Conservation (phyloP, 2,888 invertebrate species). For the Ectropis crepuscularia region DNA sequence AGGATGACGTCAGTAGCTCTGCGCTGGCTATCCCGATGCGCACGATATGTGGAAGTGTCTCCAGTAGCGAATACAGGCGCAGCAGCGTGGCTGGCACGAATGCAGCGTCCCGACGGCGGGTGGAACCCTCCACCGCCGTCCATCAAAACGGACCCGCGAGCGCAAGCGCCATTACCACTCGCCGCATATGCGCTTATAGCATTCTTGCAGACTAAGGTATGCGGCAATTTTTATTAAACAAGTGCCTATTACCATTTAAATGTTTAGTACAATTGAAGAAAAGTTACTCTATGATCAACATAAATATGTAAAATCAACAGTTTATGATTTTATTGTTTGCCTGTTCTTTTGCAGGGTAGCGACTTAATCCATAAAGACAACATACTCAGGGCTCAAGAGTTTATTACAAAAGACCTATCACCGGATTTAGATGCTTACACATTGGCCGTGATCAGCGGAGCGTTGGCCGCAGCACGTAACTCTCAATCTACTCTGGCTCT, state of each 20-base stretch:
- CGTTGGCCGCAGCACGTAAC: slow-evolving; percentile 90
- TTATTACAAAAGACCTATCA: slow-evolving; percentile 87
- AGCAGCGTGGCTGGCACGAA: slow-evolving; percentile 90
- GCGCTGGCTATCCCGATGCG: slow-evolving; percentile 72
- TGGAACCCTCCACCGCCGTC: slow-evolving; percentile 86
- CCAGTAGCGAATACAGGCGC: slow-evolving; percentile 77
- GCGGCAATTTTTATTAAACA: not conserved
- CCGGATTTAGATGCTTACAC: slow-evolving; percentile 88
- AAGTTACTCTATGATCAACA: too few relatives aligned
- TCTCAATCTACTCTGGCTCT: slow-evolving; percentile 86
- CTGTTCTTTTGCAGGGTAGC: slow-evolving; percentile 56
- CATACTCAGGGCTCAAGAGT: slow-evolving; percentile 91
- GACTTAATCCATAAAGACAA: slow-evolving; percentile 85
- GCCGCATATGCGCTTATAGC: slow-evolving; percentile 93
- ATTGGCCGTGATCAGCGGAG: slow-evolving; percentile 90
- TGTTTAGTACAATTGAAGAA: too few relatives aligned
- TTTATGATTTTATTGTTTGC: too few relatives aligned
- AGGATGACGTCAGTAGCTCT: slow-evolving; percentile 76
- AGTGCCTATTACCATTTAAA: not conserved
- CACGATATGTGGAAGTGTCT: slow-evolving; percentile 67
- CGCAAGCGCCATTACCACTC: slow-evolving; percentile 84
- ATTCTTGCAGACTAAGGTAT: slow-evolving; percentile 87
- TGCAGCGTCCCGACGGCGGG: slow-evolving; percentile 89
- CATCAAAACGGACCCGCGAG: slow-evolving; percentile 82
- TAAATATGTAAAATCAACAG: too few relatives aligned